phyloP scores from a whole-genome alignment of 2,113 vertebrate species.

The Garra rufa region DNA sequence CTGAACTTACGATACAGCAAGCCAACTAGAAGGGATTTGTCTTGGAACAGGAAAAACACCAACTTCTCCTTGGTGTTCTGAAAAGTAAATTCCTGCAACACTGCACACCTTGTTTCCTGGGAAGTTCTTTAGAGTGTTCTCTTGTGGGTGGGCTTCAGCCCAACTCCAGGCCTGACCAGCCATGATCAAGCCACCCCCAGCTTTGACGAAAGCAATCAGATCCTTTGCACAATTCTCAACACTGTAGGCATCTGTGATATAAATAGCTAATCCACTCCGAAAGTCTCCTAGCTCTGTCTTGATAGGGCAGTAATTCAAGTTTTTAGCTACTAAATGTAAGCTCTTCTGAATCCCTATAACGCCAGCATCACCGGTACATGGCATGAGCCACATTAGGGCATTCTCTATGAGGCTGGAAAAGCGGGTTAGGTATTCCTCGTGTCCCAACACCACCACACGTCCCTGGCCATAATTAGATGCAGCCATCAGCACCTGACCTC shows the following conservation, averaged over 20 bases:
- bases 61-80: conserved; percentile 66
- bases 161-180: conserved; percentile 87
- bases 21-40: conserved; percentile 82
- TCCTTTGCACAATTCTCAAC: conserved; percentile 63
- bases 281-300: conserved; percentile 66
- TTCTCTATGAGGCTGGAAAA: conserved; percentile 82
- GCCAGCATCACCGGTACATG: conserved; percentile 61
- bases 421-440: conserved; percentile 78
- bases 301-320: conserved; percentile 66
- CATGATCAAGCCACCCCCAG: conserved; percentile 84
- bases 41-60: conserved; percentile 76
- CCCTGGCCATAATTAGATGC: conserved; percentile 80
- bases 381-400: conserved; percentile 82
- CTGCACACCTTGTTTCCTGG: conserved; percentile 86
- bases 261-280: conserved; percentile 68
- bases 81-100: conserved; percentile 87
- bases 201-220: conserved; percentile 80
- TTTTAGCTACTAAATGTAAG: conserved; percentile 69
- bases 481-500: conserved; percentile 75
- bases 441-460: conserved; percentile 82
- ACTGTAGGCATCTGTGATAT: conserved; percentile 80
- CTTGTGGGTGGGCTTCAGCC: conserved; percentile 71
- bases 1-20: conserved; percentile 80
- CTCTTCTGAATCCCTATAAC: conserved; percentile 75
- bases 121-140: conserved; percentile 79